Percentiles rank a stretch among this genome's conserved stretches.
Evolutionary conservation across 2,888 invertebrate species (phyloP).

Genomic region (Ptycholaimellus sp.): DNA sequence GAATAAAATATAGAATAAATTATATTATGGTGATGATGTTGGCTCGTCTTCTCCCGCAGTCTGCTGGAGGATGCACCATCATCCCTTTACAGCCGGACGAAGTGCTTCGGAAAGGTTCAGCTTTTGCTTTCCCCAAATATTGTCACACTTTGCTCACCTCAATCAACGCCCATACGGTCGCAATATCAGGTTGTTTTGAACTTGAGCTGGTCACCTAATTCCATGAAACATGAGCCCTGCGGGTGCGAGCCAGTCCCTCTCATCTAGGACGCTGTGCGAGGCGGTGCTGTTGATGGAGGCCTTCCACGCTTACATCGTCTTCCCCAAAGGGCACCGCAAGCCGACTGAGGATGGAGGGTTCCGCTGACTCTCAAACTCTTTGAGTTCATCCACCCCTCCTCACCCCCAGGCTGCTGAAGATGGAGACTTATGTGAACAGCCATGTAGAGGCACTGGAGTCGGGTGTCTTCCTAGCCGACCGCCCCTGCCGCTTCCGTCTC

Average conservation of each 20-base stretch:
- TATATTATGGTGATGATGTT: no score
- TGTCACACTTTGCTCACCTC: no score
- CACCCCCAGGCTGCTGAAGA: slow-evolving; percentile 42
- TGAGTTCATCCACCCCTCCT: background rate
- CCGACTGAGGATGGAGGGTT: slow-evolving; percentile 67
- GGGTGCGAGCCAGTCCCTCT: no score
- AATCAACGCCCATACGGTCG: no score
- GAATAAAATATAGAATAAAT: no score
- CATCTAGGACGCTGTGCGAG: slow-evolving; percentile 87
- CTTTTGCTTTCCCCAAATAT: background rate
- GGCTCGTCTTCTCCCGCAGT: no score
- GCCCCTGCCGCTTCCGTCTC: slow-evolving; percentile 43
- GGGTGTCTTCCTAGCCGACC: slow-evolving; percentile 84
- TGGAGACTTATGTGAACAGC: slow-evolving; percentile 94
- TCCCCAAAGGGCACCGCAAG: slow-evolving; percentile 75
- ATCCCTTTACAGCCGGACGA: slow-evolving; percentile 97
- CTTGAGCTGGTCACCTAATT: no score
- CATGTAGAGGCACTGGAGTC: slow-evolving; percentile 96
- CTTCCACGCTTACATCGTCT: slow-evolving; percentile 77
- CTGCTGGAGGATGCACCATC: no score
- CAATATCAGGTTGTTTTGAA: no score
- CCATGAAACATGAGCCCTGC: no score
- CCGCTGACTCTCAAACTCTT: background rate
- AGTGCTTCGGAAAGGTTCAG: no score
- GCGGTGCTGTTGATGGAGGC: slow-evolving; percentile 92